These are phyloP conservation scores for Dicentrarchus labrax DNA, from an alignment of 2,113 vertebrate species.

Conservation along the genomic window DNA sequence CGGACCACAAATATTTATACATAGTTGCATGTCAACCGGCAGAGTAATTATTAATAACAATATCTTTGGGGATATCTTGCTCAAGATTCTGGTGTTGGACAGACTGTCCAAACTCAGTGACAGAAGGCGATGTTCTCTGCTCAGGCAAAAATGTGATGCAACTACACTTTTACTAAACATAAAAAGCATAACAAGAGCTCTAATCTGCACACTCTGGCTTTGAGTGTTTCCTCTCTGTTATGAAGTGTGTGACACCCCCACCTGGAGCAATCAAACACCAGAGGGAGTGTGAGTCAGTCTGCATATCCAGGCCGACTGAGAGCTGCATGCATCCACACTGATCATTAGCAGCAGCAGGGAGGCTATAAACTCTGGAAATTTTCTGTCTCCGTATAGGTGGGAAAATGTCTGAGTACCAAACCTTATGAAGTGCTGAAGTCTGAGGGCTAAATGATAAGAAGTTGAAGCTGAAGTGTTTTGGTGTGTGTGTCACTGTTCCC, in stretches of 20 bases:
- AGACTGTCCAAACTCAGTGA: neutral
- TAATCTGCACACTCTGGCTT: neutral
- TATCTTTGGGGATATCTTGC: neutral
- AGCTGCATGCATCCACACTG: slow-evolving; percentile 41
- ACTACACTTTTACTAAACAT: slow-evolving; percentile 17
- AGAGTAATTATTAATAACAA: neutral
- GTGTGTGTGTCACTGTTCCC: slow-evolving; percentile 13
- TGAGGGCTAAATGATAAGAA: slow-evolving; percentile 39
- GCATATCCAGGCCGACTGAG: slow-evolving; percentile 14
- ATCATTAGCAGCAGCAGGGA: slow-evolving; percentile 59
- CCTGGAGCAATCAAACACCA: slow-evolving; percentile 49
- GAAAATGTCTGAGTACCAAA: slow-evolving; percentile 23
- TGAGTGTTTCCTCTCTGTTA: slow-evolving; percentile 25
- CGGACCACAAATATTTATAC: neutral
- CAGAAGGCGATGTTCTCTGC: neutral
- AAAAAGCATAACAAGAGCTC: slow-evolving; percentile 5
- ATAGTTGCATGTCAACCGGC: neutral
- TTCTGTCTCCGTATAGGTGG: slow-evolving; percentile 10
- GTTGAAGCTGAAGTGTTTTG: slow-evolving; percentile 39
- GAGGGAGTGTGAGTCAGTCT: slow-evolving; percentile 31
- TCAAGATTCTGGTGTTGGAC: neutral
- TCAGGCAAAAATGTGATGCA: neutral
- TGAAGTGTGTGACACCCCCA: slow-evolving; percentile 42
- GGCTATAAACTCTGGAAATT: slow-evolving; percentile 36
- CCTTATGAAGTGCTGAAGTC: slow-evolving; percentile 35